A percentile compares a stretch with the other conserved stretches of the same genome.
These are phyloP conservation scores for Polypterus bichir DNA, from an alignment of 2,113 vertebrate species.

Conservation along the genomic window DNA sequence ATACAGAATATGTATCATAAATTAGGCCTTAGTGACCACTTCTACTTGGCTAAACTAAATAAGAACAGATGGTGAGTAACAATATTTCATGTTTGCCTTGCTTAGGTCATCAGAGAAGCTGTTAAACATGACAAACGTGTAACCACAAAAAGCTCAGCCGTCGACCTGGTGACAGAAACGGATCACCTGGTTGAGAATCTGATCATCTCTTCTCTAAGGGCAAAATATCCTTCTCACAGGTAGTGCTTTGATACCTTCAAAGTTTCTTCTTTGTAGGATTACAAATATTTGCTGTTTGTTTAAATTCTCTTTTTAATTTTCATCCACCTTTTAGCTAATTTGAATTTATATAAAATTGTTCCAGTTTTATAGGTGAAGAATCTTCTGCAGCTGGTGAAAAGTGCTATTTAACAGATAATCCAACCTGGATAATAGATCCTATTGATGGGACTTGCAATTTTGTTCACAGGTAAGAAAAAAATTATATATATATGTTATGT, in stretches of 20 bases:
- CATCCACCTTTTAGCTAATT: background rate
- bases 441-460: slow-evolving; percentile 82
- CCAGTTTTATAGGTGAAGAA: slow-evolving; percentile 77
- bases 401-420: slow-evolving; percentile 59
- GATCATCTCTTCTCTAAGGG: slow-evolving; percentile 64
- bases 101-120: slow-evolving; percentile 64
- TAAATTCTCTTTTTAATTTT: too few relatives aligned
- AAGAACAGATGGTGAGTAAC: background rate
- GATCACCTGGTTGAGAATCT: slow-evolving; percentile 70
- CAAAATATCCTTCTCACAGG: slow-evolving; percentile 72
- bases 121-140: slow-evolving; percentile 67
- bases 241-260: slow-evolving; percentile 17
- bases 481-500: too few relatives aligned
- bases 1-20: too few relatives aligned
- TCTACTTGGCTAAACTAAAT: too few relatives aligned
- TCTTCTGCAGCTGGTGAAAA: slow-evolving; percentile 66
- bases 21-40: too few relatives aligned
- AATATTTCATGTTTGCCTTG: background rate
- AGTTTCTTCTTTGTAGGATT: background rate
- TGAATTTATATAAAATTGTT: background rate
- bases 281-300: too few relatives aligned
- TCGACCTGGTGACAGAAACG: slow-evolving; percentile 73
- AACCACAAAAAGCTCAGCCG: slow-evolving; percentile 68
- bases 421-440: slow-evolving; percentile 79
- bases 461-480: slow-evolving; percentile 58